Conservation (phyloP, 35 echinoderm and acorn worm genomes). For the Chiridota heheva region DNA sequence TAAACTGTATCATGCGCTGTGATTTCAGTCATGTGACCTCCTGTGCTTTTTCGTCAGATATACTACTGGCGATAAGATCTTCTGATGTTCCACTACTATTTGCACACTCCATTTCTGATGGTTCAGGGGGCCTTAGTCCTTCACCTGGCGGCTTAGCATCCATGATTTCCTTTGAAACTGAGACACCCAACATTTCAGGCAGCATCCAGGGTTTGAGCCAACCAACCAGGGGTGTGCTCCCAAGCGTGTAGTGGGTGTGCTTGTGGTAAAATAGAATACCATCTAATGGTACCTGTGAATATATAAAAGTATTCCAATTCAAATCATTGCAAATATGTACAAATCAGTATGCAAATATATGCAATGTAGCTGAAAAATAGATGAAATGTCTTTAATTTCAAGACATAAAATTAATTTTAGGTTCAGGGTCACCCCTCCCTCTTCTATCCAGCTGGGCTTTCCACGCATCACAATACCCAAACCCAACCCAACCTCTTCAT, state of each 20-base stretch:
- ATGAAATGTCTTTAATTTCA: too few relatives aligned
- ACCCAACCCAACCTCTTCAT: too few relatives aligned
- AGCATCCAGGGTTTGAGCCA: conserved; percentile 98
- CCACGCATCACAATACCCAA: too few relatives aligned
- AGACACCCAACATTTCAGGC: conserved; percentile 77
- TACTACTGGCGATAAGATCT: too few relatives aligned
- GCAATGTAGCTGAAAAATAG: too few relatives aligned
- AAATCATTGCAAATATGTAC: neutral
- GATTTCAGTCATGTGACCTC: too few relatives aligned
- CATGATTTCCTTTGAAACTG: conserved; percentile 67
- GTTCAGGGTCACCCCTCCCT: too few relatives aligned
- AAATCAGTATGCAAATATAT: too few relatives aligned
- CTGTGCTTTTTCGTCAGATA: too few relatives aligned
- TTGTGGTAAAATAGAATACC: conserved; percentile 97
- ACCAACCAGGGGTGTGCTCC: conserved; percentile 80
- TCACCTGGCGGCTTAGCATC: conserved; percentile 64
- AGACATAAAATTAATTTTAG: neutral
- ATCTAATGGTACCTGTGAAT: conserved; percentile 68
- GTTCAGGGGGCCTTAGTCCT: conserved; percentile 55
- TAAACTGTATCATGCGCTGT: too few relatives aligned
- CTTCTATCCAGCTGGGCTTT: too few relatives aligned
- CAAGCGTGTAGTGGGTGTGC: conserved; percentile 78
- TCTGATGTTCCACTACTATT: too few relatives aligned
- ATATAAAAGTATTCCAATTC: neutral
- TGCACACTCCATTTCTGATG: conserved; percentile 50